Base-by-base conservation (phyloP, 2,797 vertebrate species). In the Acrossocheilus wenchowensis region DNA sequence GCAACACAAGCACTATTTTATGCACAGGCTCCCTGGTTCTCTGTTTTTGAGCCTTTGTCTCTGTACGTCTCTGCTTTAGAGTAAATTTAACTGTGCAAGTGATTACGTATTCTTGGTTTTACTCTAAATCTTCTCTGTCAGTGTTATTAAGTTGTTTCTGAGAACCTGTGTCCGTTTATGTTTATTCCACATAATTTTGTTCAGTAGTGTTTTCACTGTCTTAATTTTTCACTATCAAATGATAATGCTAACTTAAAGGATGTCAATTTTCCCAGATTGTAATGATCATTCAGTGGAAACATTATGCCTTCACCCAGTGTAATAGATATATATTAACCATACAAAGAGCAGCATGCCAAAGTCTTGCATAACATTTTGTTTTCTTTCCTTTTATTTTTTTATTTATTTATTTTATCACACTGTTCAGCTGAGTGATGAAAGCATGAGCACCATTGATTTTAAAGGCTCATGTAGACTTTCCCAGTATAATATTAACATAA, bases 141-240 rank as follows among this genome's bases (percentile, higher is more conserved):
- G 39, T 80, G 54, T 64, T 79, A 30, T 10, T 30, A 45, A 64
- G 15, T 79, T 79, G 23, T 79, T 78, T 75, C 26, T 41, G 12
- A n/a, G 1, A 60, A 79, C 41, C 36, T 78, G 23, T 45, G 9
- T 45, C 57, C 7, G 14, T 78, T 78, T 39, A 41, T 30, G 14
- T 78, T 78, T 39, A 41, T 79, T 62, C 14, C n/a, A 79, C 34
- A 62, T 43, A 5, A 78, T 43, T 78, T 57, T 54, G 10, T 78
- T 57, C 19, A 7, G 3, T 36, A 15, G n/a, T 66, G 30, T 66
- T 17, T 66, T 66, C 26, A 66, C 26, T 26, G 11, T 64, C n/a
- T 66, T 66, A 15, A 30, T 79, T 79, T 79, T 79, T 62, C 39
- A 3, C n/a, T 8, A 62, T 80, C 57, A 64, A 64, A 80, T 64